These are phyloP conservation scores for Heteractis magnifica DNA, from an alignment of 92 coral and sea anemone species.

Conservation along the genomic window DNA sequence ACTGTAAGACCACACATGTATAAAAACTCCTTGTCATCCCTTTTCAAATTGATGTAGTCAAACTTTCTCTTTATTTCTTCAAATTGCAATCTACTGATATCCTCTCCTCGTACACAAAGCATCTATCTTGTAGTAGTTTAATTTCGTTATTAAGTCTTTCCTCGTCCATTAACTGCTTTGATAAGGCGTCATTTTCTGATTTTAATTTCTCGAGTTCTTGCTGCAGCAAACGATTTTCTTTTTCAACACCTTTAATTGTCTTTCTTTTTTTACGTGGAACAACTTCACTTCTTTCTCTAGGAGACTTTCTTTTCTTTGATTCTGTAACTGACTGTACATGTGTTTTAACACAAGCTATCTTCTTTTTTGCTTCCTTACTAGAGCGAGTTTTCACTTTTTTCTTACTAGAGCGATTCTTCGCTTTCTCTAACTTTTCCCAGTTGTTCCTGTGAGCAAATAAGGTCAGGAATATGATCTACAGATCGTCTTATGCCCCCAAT, in stretches of 20 bases:
- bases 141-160: conserved; percentile 42
- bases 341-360: conserved; percentile 42
- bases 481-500: conserved; percentile 46
- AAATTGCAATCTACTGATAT: conserved; percentile 38
- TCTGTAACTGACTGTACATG: conserved; percentile 22
- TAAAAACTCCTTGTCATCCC: conserved; percentile 42
- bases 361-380: conserved; percentile 40
- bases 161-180: conserved; percentile 23
- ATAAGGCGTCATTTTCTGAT: conserved; percentile 51
- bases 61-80: conserved; percentile 35
- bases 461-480: conserved; percentile 44
- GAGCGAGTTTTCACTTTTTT: conserved; percentile 9
- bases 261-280: conserved; percentile 35
- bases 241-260: conserved; percentile 25
- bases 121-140: conserved; percentile 38
- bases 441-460: conserved; percentile 48
- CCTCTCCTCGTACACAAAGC: conserved; percentile 31
- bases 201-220: conserved; percentile 34
- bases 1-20: conserved; percentile 58
- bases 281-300: conserved; percentile 38
- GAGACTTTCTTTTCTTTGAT: conserved; percentile 49
- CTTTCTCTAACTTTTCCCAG: conserved; percentile 35
- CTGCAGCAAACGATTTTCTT: conserved; percentile 34
- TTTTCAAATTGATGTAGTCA: conserved; percentile 38
- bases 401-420: conserved; percentile 18